Conservation (phyloP, 2,888 invertebrate species). For the Oligia fasciuncula region DNA sequence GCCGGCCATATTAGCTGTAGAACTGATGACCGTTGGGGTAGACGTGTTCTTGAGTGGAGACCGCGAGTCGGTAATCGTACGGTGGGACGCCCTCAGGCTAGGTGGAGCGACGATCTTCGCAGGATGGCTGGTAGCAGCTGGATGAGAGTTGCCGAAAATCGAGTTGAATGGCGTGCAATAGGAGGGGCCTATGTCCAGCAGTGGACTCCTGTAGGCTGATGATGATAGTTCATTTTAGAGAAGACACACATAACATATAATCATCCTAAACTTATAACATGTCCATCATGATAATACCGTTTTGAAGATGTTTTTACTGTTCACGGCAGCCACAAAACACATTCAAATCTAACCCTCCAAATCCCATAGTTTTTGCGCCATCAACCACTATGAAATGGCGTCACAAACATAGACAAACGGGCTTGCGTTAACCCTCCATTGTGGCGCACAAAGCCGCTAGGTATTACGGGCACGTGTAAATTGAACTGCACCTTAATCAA, state of each 20-base stretch:
- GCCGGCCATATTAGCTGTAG: too few species aligned
- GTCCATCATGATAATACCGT: neutral
- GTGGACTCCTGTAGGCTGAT: too few species aligned
- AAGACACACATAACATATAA: neutral
- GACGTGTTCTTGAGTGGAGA: too few species aligned
- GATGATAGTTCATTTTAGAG: neutral
- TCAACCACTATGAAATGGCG: conserved; percentile 21
- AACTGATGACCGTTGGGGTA: too few species aligned
- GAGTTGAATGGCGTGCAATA: too few species aligned
- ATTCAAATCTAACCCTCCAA: conserved; percentile 2
- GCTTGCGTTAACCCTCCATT: conserved; percentile 65
- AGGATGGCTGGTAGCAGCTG: too few species aligned
- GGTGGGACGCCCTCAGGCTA: too few species aligned
- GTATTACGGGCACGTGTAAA: conserved; percentile 58
- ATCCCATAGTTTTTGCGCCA: conserved; percentile 28
- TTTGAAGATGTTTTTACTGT: neutral
- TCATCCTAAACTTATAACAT: neutral
- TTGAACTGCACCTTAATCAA: conserved; percentile 56
- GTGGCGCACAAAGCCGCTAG: conserved; percentile 67
- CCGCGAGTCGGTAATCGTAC: too few species aligned
- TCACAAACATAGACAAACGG: conserved; percentile 64
- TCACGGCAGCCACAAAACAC: conserved; percentile 1
- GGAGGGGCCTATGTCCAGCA: too few species aligned
- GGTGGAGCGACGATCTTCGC: too few species aligned
- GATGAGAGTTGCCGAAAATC: too few species aligned